Evolutionary conservation across 2,888 invertebrate genomes (phyloP), one percentile per base, ranked within the genome.

Genomic region (Notocelia uddmanniana): DNA sequence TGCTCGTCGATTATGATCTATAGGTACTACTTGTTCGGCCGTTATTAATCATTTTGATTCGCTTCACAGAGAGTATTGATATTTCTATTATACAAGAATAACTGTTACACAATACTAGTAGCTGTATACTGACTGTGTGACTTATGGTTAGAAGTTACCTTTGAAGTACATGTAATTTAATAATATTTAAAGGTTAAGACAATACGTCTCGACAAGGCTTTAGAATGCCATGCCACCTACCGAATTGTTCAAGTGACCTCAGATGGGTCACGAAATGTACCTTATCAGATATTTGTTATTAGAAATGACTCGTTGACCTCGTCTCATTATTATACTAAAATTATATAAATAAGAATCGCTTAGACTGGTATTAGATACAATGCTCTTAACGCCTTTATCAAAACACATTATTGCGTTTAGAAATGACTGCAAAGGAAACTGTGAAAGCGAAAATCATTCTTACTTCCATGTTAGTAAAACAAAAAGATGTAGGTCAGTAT

Each of bases 231-330:
- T 55, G 55, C 55, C 37, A 55, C 18, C 72, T 73, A 69, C 69
- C 54, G 50, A 74, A 54, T 70, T 68, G 55, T 54, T 31, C 31
- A 57, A 31, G 62, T 86, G 88, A 88, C 89, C 90, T 88, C 84
- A 82, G 79, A 81, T 83, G 79, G 84, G 88, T 90, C 91, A 92
- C 91, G 91, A 90, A 81, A 83, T 83, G 81, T 79, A 79, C 82
- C 81, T 82, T 87, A 91, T 91, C 89, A 87, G 88, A 89, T 92
- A 88, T 87, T 88, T 82, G 90, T 88, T 86, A 83, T 87, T 85
- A 87, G 85, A 86, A 85, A 86, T 88, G 86, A 77, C 80, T 83
- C 72, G 81, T 76, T 85, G 84, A 84, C 89, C 90, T 90, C 87
- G 90, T 81, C 64, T 67, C 21, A 67, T 69, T 58, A 66, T 75